A percentile compares a stretch with the other conserved stretches of the same genome.
Evolutionary conservation across 2,113 vertebrate genomes (phyloP).

Genomic region (Sakesphorus luctuosus): DNA sequence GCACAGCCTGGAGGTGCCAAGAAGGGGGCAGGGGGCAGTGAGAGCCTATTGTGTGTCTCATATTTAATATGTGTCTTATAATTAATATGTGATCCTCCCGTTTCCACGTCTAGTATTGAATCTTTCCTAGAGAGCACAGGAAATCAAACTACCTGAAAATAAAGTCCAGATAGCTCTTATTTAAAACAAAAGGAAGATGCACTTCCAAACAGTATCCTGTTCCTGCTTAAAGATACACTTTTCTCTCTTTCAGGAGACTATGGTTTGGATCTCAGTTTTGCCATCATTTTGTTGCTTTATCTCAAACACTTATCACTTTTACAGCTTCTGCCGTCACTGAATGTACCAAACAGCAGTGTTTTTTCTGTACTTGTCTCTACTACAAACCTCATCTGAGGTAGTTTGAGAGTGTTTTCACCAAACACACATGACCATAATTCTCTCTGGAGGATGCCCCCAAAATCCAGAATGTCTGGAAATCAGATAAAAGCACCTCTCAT

Average conservation of each 20-base stretch:
- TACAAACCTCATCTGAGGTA: background rate
- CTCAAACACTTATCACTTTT: background rate
- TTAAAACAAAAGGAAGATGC: background rate
- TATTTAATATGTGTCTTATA: background rate
- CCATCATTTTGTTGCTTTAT: background rate
- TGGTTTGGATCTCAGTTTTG: background rate
- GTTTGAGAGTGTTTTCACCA: fast-evolving
- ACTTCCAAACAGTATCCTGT: background rate
- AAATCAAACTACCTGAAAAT: background rate
- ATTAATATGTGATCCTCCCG: background rate
- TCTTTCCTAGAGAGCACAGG: background rate
- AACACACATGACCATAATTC: background rate
- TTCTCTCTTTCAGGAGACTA: background rate
- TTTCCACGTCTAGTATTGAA: background rate
- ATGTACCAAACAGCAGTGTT: background rate
- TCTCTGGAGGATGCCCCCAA: fast-evolving
- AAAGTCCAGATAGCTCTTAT: background rate
- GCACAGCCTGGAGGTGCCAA: background rate
- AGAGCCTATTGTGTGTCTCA: background rate
- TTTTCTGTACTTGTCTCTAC: background rate
- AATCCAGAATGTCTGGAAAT: background rate
- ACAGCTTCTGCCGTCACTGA: background rate
- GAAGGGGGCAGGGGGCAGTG: background rate
- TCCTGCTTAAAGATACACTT: background rate
- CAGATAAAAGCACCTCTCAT: background rate